A percentile compares a stretch with the other conserved stretches of the same genome.
Evolutionary conservation across 2,888 invertebrate species (phyloP).

Genomic region (Bembecia ichneumoniformis): DNA sequence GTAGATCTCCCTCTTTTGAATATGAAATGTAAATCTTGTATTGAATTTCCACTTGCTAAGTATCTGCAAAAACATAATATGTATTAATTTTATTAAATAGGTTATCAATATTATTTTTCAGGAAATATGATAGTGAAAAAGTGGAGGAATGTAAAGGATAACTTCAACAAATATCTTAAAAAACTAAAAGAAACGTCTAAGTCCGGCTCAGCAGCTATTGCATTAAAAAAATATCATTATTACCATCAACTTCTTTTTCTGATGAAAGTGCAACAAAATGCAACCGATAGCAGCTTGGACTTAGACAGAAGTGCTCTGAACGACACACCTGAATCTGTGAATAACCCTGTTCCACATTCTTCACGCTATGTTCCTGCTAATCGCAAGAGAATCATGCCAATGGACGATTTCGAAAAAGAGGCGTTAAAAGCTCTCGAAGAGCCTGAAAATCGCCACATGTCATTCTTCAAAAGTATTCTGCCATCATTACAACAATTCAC

Average conservation of each 20-base stretch:
- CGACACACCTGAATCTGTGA: slow-evolving; percentile 8
- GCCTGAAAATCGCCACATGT: slow-evolving; percentile 15
- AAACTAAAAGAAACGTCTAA: slow-evolving; percentile 9
- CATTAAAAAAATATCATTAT: slow-evolving; percentile 10
- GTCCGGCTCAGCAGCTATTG: slow-evolving; percentile 11
- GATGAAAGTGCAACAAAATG: slow-evolving; percentile 13
- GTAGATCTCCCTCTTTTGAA: background rate
- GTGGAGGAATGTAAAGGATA: slow-evolving; percentile 8
- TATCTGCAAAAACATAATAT: background rate
- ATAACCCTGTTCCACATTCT: slow-evolving; percentile 8
- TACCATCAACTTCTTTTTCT: slow-evolving; percentile 12
- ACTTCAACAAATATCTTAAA: slow-evolving; percentile 11
- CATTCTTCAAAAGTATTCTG: slow-evolving; percentile 16
- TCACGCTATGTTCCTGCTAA: slow-evolving; percentile 12
- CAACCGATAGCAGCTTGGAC: slow-evolving; percentile 13
- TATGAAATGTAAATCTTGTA: background rate
- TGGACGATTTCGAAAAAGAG: slow-evolving; percentile 15
- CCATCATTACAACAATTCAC: slow-evolving; percentile 14
- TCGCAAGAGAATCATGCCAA: slow-evolving; percentile 14
- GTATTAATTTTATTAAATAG: background rate
- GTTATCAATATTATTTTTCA: background rate
- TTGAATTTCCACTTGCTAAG: background rate
- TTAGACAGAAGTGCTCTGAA: slow-evolving; percentile 13
- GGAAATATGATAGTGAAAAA: background rate
- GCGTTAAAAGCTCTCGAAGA: slow-evolving; percentile 13